Evolutionary conservation across 2,797 vertebrate genomes (phyloP), one percentile per base, ranked within the genome.

Genomic region (Morelia viridis): DNA sequence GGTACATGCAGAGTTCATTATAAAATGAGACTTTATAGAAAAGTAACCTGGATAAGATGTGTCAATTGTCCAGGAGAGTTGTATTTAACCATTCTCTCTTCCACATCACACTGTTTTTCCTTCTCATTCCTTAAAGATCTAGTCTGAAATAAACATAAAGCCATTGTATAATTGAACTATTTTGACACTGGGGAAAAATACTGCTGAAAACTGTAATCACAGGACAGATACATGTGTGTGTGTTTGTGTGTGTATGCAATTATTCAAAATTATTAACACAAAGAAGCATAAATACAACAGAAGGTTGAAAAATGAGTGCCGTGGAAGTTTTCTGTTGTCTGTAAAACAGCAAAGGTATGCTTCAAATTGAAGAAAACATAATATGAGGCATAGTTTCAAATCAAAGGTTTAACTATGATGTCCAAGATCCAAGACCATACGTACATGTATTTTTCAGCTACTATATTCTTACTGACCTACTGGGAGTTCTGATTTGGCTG

Each of bases 21-120:
- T 96, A 95, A 97, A 97, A 95, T 96, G 93, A 94, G 93, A 96
- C 90, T 95, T 96, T 90, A 94, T 93, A 97, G 88, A 89, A 96
- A 95, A 92, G 93, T 94, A 92, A 92, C 91, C 83, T 93, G 90
- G 93, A 93, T 94, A n/a, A 56, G 91, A 2, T 92, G 93, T 94
- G 92, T 61, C 56, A 0, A 41, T 90, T 95, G 88, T 93, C 92
- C 91, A 89, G 58, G 92, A 95, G n/a, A 92, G 93, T 91, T 93
- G 31, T 88, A 92, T 94, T n/a, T 53, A 96, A 80, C 88, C 80
- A 35, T 91, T 95, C 89, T 94, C 24, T 31, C 71, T 8, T 56
- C 46, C 35, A 22, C 22, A 3, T 35, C 50, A n/a, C 10, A 46
- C 15, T 61, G 35, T 15, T 53, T 28, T 46, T 61, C 65, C 95